Percentiles rank a stretch among this genome's conserved stretches.
Evolutionary conservation across 2,113 vertebrate genomes (phyloP).

Genomic region (Opisthocomus hoazin): DNA sequence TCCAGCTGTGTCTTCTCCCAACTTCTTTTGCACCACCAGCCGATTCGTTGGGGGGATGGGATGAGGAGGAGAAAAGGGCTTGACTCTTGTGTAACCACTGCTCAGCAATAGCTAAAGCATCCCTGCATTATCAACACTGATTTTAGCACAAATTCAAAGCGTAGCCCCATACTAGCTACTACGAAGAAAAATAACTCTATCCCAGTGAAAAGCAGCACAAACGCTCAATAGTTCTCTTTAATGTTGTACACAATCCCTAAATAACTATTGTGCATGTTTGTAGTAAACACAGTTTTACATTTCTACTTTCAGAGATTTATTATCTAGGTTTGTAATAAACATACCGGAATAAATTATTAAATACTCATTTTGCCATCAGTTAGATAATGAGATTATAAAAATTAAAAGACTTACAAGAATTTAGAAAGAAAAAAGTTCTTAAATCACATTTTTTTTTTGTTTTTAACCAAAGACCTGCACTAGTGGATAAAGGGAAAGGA

Average conservation of each 20-base stretch:
- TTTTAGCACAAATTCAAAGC: neutral
- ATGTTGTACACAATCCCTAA: neutral
- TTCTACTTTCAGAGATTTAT: neutral
- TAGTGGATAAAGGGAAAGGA: neutral
- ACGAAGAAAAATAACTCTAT: neutral
- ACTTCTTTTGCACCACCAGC: neutral
- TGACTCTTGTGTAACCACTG: neutral
- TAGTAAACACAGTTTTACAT: neutral
- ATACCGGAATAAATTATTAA: neutral
- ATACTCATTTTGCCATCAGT: neutral
- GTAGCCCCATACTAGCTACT: too few relatives aligned
- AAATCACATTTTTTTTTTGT: neutral
- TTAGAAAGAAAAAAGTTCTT: neutral
- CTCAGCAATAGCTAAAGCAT: neutral
- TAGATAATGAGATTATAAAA: neutral
- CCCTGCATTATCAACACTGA: neutral
- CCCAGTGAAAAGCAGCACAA: neutral
- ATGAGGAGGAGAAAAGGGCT: neutral
- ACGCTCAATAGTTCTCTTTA: neutral
- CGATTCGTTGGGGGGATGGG: fast-evolving
- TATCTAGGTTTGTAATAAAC: neutral
- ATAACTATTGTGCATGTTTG: neutral
- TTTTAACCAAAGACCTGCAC: neutral
- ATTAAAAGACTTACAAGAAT: neutral
- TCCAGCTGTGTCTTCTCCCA: neutral